A percentile compares a stretch with the other conserved stretches of the same genome.
Evolutionary conservation across 1,140 invertebrate species (phyloP).

Genomic region (Eulimnadia texana): DNA sequence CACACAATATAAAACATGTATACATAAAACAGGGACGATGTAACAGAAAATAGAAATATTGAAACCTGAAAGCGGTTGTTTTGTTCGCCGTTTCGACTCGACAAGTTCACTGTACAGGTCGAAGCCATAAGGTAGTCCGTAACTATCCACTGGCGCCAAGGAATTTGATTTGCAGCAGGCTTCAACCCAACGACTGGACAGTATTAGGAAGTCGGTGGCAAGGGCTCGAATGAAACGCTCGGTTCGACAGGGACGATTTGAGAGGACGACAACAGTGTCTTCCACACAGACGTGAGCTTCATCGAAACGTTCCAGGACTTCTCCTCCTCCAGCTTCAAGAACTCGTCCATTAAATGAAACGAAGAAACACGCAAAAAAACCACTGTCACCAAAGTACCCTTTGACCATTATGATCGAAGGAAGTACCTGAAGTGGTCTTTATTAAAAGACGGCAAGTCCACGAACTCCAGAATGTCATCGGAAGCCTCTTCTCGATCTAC

Average conservation of each 20-base stretch:
- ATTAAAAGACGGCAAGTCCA: neutral
- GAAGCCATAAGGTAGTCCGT: neutral
- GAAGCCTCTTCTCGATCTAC: constrained; percentile 1
- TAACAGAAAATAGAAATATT: neutral
- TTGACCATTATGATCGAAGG: too few relatives aligned
- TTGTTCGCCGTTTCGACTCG: too few relatives aligned
- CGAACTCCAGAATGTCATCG: neutral
- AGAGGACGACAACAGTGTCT: neutral
- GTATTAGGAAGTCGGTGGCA: neutral
- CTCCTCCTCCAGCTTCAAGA: constrained; percentile 5
- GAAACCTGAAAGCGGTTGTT: too few relatives aligned
- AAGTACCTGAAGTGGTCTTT: neutral
- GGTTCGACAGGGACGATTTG: constrained; percentile 11
- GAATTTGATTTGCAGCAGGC: neutral
- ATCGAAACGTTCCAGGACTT: constrained; percentile 12
- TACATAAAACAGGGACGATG: too few relatives aligned
- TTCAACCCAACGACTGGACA: constrained; percentile 8
- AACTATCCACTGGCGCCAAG: neutral
- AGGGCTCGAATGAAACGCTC: constrained; percentile 11
- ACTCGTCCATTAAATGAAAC: neutral
- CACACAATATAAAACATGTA: neutral
- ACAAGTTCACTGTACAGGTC: constrained; percentile 6
- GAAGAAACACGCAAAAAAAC: too few relatives aligned
- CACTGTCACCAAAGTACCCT: too few relatives aligned
- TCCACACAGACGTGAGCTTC: neutral